phyloP scores from a whole-genome alignment of 2,888 invertebrate genomes.

The Ethmia dodecea region DNA sequence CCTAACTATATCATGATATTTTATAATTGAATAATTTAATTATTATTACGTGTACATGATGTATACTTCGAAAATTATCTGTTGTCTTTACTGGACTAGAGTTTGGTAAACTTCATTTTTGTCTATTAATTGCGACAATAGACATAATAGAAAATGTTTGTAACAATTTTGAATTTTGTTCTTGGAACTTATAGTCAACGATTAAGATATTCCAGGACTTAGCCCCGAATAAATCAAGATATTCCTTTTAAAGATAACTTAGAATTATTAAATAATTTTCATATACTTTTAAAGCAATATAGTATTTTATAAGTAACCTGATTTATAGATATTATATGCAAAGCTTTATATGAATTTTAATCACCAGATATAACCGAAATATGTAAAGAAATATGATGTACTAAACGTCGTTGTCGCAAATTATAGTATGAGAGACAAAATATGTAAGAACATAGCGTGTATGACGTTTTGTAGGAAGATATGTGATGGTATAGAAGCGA shows the following conservation, averaged over 20 bases:
- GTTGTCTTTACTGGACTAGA: slow-evolving; percentile 68
- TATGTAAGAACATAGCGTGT: not conserved
- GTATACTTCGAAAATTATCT: not conserved
- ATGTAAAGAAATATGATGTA: too few species aligned
- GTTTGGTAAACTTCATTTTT: slow-evolving; percentile 60
- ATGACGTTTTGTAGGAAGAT: slow-evolving; percentile 7
- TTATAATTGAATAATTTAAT: slow-evolving; percentile 1
- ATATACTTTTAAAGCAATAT: not conserved
- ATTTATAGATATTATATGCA: too few species aligned
- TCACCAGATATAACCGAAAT: too few species aligned
- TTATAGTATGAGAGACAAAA: slow-evolving; percentile 1
- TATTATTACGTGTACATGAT: not conserved
- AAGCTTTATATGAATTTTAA: too few species aligned
- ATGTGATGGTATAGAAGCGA: slow-evolving; percentile 9
- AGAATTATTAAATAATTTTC: not conserved
- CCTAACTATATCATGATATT: slow-evolving; percentile 25
- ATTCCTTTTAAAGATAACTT: slow-evolving; percentile 3
- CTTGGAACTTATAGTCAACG: slow-evolving; percentile 57
- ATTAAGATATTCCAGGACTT: slow-evolving; percentile 15
- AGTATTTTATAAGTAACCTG: too few species aligned
- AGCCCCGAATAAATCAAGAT: slow-evolving; percentile 3
- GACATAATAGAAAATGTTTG: slow-evolving; percentile 29
- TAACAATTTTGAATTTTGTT: slow-evolving; percentile 41
- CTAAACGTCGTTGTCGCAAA: slow-evolving; percentile 29
- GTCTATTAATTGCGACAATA: slow-evolving; percentile 42